phyloP scores from a whole-genome alignment of 2,113 vertebrate species.

The Cnemophilus loriae region DNA sequence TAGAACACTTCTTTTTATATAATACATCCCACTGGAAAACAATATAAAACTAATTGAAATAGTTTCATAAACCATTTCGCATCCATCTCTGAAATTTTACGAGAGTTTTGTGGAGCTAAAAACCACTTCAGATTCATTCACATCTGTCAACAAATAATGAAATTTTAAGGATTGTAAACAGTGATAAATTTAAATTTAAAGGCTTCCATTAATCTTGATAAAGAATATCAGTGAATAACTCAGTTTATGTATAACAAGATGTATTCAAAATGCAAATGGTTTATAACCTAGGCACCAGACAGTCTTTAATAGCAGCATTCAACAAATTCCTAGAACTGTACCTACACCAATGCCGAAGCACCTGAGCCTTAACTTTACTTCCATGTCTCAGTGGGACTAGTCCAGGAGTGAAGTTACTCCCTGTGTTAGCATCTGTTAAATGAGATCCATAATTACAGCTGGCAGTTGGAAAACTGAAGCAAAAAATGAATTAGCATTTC shows the following conservation, averaged over 20 bases:
- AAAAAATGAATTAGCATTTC: constrained; percentile 52
- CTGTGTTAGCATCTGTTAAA: constrained; percentile 44
- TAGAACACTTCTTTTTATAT: background rate
- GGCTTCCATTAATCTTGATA: background rate
- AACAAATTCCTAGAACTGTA: background rate
- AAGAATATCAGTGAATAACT: background rate
- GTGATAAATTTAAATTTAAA: background rate
- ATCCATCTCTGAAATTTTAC: background rate
- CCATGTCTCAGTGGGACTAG: background rate
- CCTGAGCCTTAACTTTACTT: background rate
- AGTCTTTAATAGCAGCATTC: background rate
- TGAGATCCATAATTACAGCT: constrained; percentile 43
- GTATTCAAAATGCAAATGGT: background rate
- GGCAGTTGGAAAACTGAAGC: constrained; percentile 31
- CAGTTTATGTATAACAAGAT: background rate
- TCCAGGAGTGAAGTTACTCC: constrained; percentile 21
- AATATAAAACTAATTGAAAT: background rate
- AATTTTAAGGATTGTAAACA: background rate
- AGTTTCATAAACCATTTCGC: background rate
- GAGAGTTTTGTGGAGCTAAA: background rate
- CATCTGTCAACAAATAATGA: background rate
- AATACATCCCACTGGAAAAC: background rate
- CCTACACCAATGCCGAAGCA: background rate
- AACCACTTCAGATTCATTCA: background rate
- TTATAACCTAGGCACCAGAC: background rate